Percentiles rank a stretch among this genome's conserved stretches.
phyloP scores from a whole-genome alignment of 2,797 vertebrate genomes.

The Oryzias dopingdopingensis region DNA sequence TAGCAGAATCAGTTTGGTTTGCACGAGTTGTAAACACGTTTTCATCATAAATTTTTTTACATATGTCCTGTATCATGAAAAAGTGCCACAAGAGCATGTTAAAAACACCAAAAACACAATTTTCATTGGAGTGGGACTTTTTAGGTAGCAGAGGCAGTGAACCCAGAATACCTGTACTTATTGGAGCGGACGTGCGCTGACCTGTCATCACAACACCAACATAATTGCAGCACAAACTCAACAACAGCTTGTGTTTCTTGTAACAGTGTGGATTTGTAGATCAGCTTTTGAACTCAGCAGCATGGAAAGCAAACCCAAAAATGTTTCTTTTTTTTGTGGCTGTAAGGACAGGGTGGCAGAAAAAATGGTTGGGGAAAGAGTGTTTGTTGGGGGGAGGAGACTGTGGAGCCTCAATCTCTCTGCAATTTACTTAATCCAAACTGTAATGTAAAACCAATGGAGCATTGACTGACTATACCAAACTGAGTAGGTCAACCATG shows the following conservation, averaged over 20 bases:
- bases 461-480: conserved; percentile 59
- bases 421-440: conserved; percentile 63
- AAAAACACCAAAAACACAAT: too few relatives aligned
- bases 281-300: conserved; percentile 26
- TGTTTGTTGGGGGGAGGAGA: conserved; percentile 39
- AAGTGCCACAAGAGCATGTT: too few relatives aligned
- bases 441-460: conserved; percentile 79
- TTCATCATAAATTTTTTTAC: too few relatives aligned
- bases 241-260: conserved; percentile 58
- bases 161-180: conserved; percentile 39
- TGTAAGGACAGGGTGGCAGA: conserved; percentile 1
- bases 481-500: conserved; percentile 62
- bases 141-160: conserved; percentile 34
- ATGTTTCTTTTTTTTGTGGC: conserved; percentile 5
- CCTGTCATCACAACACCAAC: conserved; percentile 49
- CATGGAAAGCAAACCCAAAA: conserved; percentile 48
- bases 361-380: conserved; percentile 19
- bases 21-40: too few relatives aligned
- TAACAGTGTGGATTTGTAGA: conserved; percentile 61
- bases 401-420: conserved; percentile 36
- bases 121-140: too few relatives aligned
- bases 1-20: too few relatives aligned
- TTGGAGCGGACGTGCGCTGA: conserved; percentile 40
- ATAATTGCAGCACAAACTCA: conserved; percentile 48
- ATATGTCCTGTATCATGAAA: too few relatives aligned